A percentile compares a stretch with the other conserved stretches of the same genome.
Conservation (phyloP, 1,140 invertebrate species). For the Drosophila santomea region DNA sequence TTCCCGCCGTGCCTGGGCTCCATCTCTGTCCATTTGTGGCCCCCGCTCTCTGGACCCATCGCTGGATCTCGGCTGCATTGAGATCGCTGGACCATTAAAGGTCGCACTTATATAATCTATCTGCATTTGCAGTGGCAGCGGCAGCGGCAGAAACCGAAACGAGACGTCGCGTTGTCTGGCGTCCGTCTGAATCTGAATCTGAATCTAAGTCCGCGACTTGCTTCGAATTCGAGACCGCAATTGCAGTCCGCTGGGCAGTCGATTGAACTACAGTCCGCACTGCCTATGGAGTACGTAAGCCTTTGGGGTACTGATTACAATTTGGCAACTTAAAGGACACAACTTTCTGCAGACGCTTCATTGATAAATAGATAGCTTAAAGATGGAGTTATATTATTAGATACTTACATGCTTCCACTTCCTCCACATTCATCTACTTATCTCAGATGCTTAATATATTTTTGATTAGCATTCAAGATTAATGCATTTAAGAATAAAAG, state of each 20-base stretch:
- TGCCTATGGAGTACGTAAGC: neutral
- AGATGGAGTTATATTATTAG: too few species aligned
- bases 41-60: neutral
- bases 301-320: neutral
- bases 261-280: conserved; percentile 32
- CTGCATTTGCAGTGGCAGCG: conserved; percentile 61
- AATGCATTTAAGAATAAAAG: too few species aligned
- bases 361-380: too few species aligned
- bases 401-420: too few species aligned
- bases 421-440: too few species aligned
- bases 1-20: neutral
- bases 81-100: conserved; percentile 84
- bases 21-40: conserved; percentile 5
- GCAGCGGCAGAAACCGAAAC: conserved; percentile 62
- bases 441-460: too few species aligned
- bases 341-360: too few species aligned
- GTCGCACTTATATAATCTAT: conserved; percentile 80
- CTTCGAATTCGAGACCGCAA: conserved; percentile 41
- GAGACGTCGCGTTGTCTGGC: conserved; percentile 57
- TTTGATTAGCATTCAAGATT: too few species aligned
- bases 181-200: conserved; percentile 39
- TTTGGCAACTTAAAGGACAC: too few species aligned
- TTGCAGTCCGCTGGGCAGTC: conserved; percentile 45
- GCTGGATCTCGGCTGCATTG: conserved; percentile 52
- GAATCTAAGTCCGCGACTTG: conserved; percentile 27